Evolutionary conservation across 2,797 vertebrate genomes (phyloP), one percentile per base, ranked within the genome.

Genomic region (Diglossa cyanea): DNA sequence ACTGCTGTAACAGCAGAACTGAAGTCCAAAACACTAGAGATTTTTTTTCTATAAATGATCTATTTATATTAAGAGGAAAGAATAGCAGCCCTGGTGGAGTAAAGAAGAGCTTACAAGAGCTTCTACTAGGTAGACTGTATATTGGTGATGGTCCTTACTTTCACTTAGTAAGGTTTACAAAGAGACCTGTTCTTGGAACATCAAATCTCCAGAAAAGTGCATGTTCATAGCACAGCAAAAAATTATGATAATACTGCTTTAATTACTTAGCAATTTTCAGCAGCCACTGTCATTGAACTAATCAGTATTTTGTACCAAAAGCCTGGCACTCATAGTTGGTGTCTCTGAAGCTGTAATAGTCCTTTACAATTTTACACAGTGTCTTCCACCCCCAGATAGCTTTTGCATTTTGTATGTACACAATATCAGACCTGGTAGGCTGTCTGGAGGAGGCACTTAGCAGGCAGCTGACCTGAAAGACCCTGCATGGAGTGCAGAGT

Each of bases 371-470:
- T 92, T 66, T 76, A 17, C 39, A 19, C n/a, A 26, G 35, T 28
- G 30, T 68, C 58, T 84, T 76, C 80, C 74, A 73, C 63, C 40
- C 28, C 33, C 63, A 28, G 54, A 85, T 79, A 78, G 26, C 37
- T 67, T 70, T 78, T 37, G 18, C 17, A 12, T 86, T 86, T 90
- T 78, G 28, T 82, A 2, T 57, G 24, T 86, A 76, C 44, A 62
- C 58, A 71, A 7, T 8, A 2, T 47, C 0, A 2, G 70, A 88
- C 45, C 37, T 91, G 31, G 61, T 61, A 72, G 71, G 40, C 68
- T 89, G 70, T 31, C 72, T 95, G 84, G 78, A 89, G 91, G 78
- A 82, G 58, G 83, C 45, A 68, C 79, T 85, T 90, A 73, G 45
- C 67, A 79, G 71, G 40, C 86, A 91, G 48, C 74, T 91, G 93